phyloP scores from a whole-genome alignment of 2,888 invertebrate genomes.

The Callimorpha dominula region DNA sequence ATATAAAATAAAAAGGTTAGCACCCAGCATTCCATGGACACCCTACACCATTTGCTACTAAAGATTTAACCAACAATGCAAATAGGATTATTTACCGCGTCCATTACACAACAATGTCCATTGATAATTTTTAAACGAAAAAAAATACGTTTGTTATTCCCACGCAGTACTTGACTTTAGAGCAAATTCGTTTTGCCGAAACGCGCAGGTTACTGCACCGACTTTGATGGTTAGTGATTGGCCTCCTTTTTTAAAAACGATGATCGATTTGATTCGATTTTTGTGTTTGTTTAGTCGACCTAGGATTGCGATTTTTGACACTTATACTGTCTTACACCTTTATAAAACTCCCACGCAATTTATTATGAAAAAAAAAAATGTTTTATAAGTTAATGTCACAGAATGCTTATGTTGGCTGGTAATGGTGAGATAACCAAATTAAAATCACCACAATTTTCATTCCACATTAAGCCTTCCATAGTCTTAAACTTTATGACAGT shows the following conservation, averaged over 20 bases:
- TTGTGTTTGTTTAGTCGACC: conserved; percentile 76
- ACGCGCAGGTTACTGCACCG: conserved; percentile 61
- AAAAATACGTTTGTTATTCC: conserved; percentile 65
- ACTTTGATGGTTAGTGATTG: conserved; percentile 58
- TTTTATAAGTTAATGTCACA: not conserved
- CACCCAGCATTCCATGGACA: conserved; percentile 41
- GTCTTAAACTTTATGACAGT: too few relatives aligned
- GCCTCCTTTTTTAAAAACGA: conserved; percentile 61
- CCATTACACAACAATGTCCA: conserved; percentile 78
- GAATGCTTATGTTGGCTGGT: not conserved
- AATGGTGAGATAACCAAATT: not conserved
- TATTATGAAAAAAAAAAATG: conserved; percentile 20
- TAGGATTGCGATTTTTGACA: conserved; percentile 55
- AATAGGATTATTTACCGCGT: conserved; percentile 80
- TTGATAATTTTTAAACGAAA: conserved; percentile 68
- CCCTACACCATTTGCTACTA: conserved; percentile 59
- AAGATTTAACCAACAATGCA: conserved; percentile 71
- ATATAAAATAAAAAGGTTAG: too few relatives aligned
- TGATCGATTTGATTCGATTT: conserved; percentile 82
- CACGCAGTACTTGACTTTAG: conserved; percentile 68
- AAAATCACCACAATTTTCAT: too few relatives aligned
- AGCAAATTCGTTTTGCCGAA: conserved; percentile 65
- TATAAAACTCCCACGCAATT: conserved; percentile 71
- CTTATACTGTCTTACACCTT: conserved; percentile 56
- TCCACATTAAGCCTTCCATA: too few relatives aligned